phyloP scores from a whole-genome alignment of 2,113 vertebrate genomes.

The Lasiurus cinereus region DNA sequence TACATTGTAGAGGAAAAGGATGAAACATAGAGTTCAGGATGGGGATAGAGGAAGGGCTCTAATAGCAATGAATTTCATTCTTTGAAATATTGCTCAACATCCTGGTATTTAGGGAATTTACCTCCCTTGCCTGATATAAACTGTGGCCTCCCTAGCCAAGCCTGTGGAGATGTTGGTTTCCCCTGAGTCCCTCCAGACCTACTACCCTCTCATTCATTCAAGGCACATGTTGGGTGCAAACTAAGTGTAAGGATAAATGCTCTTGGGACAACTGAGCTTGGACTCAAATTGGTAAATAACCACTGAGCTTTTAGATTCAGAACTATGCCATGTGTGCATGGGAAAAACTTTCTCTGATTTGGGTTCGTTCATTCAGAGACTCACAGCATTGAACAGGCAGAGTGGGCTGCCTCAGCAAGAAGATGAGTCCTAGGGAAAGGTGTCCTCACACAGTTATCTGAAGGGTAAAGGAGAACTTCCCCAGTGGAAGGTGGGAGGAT shows the following conservation, averaged over 20 bases:
- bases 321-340: background rate
- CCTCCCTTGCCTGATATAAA: constrained; percentile 32
- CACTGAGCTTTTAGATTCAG: background rate
- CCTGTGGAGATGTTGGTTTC: background rate
- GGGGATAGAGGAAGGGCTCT: constrained; percentile 68
- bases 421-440: background rate
- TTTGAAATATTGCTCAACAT: constrained; percentile 71
- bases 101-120: constrained; percentile 72
- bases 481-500: background rate
- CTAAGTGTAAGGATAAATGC: background rate
- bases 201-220: background rate
- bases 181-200: background rate
- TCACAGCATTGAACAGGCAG: background rate
- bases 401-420: rapidly evolving
- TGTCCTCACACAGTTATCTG: background rate
- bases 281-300: background rate
- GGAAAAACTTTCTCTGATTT: background rate
- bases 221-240: background rate
- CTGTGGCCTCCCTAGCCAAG: background rate
- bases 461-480: background rate
- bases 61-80: constrained; percentile 68
- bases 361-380: background rate
- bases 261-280: background rate
- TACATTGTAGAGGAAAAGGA: constrained; percentile 60
- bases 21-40: constrained; percentile 52